Evolutionary conservation across 2,113 vertebrate species (phyloP).

Genomic region (Pan troglodytes): NHGRI_mPanTro3-v2.1_pri NC_072401.2:186100001-186100500

Average conservation of each 20-base stretch:
- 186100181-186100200: background rate
- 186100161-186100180: background rate
- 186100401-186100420: background rate
- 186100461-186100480: conserved; percentile 10
- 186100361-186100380: background rate
- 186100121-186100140: background rate
- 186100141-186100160: background rate
- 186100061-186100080: background rate
- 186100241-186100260: background rate
- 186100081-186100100: background rate
- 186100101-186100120: background rate
- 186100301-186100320: background rate
- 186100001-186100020: background rate
- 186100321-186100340: background rate
- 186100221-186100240: background rate
- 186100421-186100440: background rate
- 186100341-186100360: background rate
- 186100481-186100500: background rate
- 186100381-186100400: background rate
- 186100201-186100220: background rate
- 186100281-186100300: background rate
- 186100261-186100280: background rate
- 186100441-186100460: background rate
- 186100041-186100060: background rate
- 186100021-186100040: background rate